Evolutionary conservation across 2,113 vertebrate species (phyloP), one percentile per base, ranked within the genome.

Genomic region (Merops nubicus): DNA sequence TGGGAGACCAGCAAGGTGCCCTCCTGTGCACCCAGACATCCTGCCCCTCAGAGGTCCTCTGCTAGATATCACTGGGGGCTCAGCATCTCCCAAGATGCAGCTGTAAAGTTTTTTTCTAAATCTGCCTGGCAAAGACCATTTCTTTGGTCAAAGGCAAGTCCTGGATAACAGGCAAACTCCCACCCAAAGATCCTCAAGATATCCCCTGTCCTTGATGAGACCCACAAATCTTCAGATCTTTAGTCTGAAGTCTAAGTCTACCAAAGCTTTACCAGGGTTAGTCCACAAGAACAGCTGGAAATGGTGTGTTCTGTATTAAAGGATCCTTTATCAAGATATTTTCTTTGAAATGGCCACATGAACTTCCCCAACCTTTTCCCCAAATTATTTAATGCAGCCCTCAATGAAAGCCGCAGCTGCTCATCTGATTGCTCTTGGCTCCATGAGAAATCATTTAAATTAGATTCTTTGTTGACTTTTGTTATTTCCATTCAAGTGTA

Each of bases 21-120:
- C 20, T 51, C 34, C 6, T 16, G 12, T 11, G 2, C 15, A 7
- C 8, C 8, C 8, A 5, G 18, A 36, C 68, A 45, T 2, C 1
- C 25, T 12, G 1, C 4, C 11, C 53, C 8, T 1, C 3, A 34
- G 33, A 8, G 13, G 1, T 68, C 29, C 15, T 42, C 33, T 82
- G 40, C 40, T 31, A 34, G 16, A 50, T 23, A 12, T 38, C 43
- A n/a, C 36, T 25, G 6, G 38, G 36, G 28, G 40, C 50, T 84
- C 59, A 50, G 64, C 62, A 25, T 79, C 57, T 77, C 36, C 9
- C 22, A 72, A 43, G 17, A 29, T n/a, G 43, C 51, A 67, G 15
- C 28, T 76, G 20, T 42, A 6, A 54, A 38, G 29, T 2, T 29
- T 60, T 40, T 64, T 81, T 42, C 34, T 51, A 38, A 83, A 47